Conservation (phyloP, 2,888 invertebrate species). For the Lepidocyrtoides sp. region DNA sequence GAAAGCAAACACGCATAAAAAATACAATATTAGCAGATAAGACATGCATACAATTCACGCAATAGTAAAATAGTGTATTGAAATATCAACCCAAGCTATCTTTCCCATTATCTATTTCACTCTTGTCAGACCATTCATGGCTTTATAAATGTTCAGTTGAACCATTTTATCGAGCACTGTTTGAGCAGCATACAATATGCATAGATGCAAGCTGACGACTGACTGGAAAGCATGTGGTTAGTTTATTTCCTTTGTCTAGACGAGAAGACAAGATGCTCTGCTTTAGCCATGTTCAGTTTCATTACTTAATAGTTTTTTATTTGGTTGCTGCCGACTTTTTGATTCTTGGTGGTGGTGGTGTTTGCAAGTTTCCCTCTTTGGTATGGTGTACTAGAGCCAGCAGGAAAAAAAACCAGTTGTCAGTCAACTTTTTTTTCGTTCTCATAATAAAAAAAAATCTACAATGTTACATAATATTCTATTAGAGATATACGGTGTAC, state of each 20-base stretch:
- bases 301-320: neutral
- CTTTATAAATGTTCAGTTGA: neutral
- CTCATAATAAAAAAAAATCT: neutral
- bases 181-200: neutral
- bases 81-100: neutral
- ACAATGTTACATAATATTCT: neutral
- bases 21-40: neutral
- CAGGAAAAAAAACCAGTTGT: neutral
- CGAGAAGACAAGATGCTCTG: conserved; percentile 23
- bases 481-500: neutral
- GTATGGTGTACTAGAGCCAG: too few species aligned
- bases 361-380: neutral
- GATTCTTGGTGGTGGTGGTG: neutral
- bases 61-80: too few species aligned
- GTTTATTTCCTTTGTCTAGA: conserved; percentile 2
- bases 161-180: neutral
- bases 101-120: too few species aligned
- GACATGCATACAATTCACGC: neutral
- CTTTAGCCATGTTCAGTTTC: conserved; percentile 16
- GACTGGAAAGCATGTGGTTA: neutral
- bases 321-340: neutral
- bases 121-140: conserved; percentile 11
- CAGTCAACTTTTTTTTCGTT: neutral
- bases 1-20: conserved; percentile 1
- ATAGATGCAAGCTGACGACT: neutral